Conservation (phyloP, 2,888 invertebrate genomes). For the Caenorhabditis virilis region DNA sequence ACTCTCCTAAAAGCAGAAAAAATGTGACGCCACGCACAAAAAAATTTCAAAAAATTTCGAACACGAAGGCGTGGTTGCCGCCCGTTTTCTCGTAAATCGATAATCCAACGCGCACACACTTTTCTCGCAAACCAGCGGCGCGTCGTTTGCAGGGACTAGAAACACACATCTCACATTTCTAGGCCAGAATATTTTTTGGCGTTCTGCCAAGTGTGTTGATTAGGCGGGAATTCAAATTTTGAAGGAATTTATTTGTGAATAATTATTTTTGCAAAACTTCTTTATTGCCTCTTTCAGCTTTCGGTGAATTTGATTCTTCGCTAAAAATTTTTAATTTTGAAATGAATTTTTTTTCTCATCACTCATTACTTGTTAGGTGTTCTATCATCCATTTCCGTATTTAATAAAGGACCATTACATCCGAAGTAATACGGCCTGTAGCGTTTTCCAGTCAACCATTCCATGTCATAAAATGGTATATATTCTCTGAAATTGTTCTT, state of each 20-base stretch:
- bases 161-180: not conserved
- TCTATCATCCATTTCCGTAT: conserved; percentile 16
- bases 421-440: conserved; percentile 30
- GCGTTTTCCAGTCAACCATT: conserved; percentile 25
- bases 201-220: too few species aligned
- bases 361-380: conserved; percentile 25
- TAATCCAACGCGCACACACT: not conserved
- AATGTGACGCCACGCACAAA: not conserved
- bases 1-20: not conserved
- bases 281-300: not conserved
- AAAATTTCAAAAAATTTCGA: not conserved
- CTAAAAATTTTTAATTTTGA: too few species aligned
- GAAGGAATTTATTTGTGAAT: too few species aligned
- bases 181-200: too few species aligned
- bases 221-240: too few species aligned
- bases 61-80: conserved; percentile 14
- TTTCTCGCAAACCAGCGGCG: not conserved
- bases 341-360: too few species aligned
- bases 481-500: conserved; percentile 19
- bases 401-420: conserved; percentile 25
- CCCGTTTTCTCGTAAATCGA: conserved; percentile 12
- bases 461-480: conserved; percentile 26
- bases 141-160: not conserved
- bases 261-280: not conserved
- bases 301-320: not conserved